Evolutionary conservation across 2,113 vertebrate genomes (phyloP), one percentile per base, ranked within the genome.

Genomic region (Nerophis lumbriciformis): DNA sequence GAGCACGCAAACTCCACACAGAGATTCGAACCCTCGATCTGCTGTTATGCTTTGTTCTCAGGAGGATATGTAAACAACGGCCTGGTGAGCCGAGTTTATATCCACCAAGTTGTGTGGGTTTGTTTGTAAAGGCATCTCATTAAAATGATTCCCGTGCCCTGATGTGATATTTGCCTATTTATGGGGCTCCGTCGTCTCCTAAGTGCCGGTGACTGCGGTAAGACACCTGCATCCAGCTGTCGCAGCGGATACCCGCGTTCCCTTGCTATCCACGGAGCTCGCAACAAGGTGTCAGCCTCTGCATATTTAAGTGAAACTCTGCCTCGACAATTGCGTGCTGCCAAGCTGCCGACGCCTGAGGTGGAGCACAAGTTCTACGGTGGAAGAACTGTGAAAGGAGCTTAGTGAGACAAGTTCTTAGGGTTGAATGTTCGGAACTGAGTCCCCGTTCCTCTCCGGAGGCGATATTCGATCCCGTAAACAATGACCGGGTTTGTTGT

Each of bases 401-500:
- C 72, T 71, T 10, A 39, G 14, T 59, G 66, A 75, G 77, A 68
- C 61, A 52, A 45, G 42, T 11, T 45, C 9, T 38, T 5, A n/a
- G n/a, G 36, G 14, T 38, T 45, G 42, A 45, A 45, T 45, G 42
- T 45, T 45, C 5, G 42, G 42, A 45, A 45, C 12, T 58, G 28
- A 48, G 15, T 49, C 14, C 6, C 28, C 3, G 39, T 74, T 53
- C 39, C 45, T 4, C 62, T 21, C 56, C 67, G 50, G 50, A 77
- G 69, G 77, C 52, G 69, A 74, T 67, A 74, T 81, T 68, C 75
- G 63, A 80, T 80, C 68, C 73, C 52, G 66, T 65, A 75, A 83
- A 83, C 80, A 78, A 77, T 84, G 70, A 66, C 35, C 57, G 50
- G 68, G 71, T 80, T 83, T 82, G 71, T 86, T 56, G 48, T 64